A percentile compares a stretch with the other conserved stretches of the same genome.
These are phyloP conservation scores for human (Homo sapiens) DNA, from an alignment of 2,113 vertebrate species.

Conservation along the genomic window DNA sequence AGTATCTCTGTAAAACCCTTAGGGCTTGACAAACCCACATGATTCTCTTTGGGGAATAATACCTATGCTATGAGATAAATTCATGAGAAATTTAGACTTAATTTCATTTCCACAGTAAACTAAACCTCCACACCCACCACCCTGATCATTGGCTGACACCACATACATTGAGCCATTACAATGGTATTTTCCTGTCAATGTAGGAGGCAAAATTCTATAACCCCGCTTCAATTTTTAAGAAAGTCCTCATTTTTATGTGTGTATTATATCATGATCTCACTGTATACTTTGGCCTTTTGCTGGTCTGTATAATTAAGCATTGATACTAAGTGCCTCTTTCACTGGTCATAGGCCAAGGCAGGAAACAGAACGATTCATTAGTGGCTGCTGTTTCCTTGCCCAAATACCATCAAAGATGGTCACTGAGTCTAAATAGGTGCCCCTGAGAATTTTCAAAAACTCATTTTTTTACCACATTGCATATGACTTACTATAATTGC, in stretches of 20 bases:
- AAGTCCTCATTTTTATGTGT: neutral
- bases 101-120: neutral
- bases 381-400: neutral
- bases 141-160: neutral
- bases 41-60: neutral
- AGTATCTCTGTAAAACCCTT: neutral
- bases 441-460: constrained; percentile 11
- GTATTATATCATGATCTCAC: neutral
- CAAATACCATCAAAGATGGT: neutral
- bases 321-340: neutral
- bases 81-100: neutral
- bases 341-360: neutral
- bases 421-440: neutral
- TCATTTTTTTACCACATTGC: neutral
- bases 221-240: neutral
- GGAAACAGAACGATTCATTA: neutral
- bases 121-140: neutral
- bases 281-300: neutral
- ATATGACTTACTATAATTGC: neutral
- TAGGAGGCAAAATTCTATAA: neutral
- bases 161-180: neutral
- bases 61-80: neutral
- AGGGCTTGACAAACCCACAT: neutral
- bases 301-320: neutral
- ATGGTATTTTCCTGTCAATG: neutral